Evolutionary conservation across 2,797 vertebrate genomes (phyloP).

Genomic region (Lagodon rhomboides): DNA sequence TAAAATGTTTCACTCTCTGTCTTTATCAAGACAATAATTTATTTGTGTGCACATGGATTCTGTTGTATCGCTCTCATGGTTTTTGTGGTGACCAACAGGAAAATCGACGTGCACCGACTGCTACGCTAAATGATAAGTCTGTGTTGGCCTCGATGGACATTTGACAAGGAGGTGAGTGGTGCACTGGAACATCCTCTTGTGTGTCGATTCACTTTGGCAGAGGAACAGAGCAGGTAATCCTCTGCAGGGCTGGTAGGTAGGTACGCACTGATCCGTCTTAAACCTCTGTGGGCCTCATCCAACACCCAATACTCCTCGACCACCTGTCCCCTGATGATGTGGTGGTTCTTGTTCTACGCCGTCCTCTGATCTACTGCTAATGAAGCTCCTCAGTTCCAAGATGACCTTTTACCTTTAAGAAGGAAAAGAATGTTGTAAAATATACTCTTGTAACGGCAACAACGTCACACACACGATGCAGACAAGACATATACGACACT

Average conservation of each 20-base stretch:
- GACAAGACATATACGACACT: not conserved
- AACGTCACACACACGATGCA: not conserved
- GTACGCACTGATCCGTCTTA: constrained; percentile 35
- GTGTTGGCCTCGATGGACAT: constrained; percentile 17
- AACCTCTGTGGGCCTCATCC: constrained; percentile 23
- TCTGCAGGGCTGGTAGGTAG: constrained; percentile 16
- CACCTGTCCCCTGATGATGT: not conserved
- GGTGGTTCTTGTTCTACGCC: constrained; percentile 8
- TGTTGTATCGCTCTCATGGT: not conserved
- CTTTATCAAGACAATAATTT: constrained; percentile 39
- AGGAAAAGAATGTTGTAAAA: not conserved
- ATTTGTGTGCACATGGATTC: constrained; percentile 34
- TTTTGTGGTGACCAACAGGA: constrained; percentile 21
- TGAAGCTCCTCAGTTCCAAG: constrained; percentile 86
- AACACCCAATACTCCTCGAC: constrained; percentile 21
- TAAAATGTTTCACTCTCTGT: constrained; percentile 37
- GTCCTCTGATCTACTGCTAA: constrained; percentile 1
- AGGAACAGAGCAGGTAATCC: constrained; percentile 22
- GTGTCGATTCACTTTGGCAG: constrained; percentile 23
- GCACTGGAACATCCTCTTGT: constrained; percentile 28
- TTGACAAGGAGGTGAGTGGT: not conserved
- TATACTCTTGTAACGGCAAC: not conserved
- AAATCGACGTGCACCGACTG: constrained; percentile 27
- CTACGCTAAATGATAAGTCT: constrained; percentile 2
- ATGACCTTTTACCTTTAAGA: constrained; percentile 92